Conservation (phyloP, 2,797 vertebrate genomes). For the Darevskia nairensis region DNA sequence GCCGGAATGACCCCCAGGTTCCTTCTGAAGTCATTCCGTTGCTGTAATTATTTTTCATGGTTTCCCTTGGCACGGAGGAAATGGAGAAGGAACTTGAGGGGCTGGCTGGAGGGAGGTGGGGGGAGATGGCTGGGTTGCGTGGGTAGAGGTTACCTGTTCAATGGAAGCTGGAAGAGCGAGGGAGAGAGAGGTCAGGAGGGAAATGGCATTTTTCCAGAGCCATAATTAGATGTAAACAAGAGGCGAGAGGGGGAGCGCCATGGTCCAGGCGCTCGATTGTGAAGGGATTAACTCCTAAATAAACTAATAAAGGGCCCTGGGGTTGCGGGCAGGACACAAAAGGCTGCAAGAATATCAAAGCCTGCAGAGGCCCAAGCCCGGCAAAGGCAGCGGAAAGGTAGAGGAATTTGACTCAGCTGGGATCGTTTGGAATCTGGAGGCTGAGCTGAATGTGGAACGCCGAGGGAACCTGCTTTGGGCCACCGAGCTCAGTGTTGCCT, state of each 20-base stretch:
- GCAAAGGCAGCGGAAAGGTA: not conserved
- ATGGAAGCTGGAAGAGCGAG: conserved; percentile 53
- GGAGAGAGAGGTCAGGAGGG: conserved; percentile 15
- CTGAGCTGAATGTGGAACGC: not conserved
- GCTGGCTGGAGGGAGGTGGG: not conserved
- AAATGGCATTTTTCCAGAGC: conserved; percentile 73
- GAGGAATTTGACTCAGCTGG: not conserved
- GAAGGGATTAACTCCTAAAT: conserved; percentile 82
- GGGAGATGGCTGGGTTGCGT: not conserved
- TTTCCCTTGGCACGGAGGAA: conserved; percentile 30
- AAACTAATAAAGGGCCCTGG: conserved; percentile 75
- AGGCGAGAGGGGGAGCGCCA: conserved; percentile 70
- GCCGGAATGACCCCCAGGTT: not conserved
- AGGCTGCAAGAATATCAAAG: conserved; percentile 36
- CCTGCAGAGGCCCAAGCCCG: not conserved
- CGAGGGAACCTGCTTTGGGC: not conserved
- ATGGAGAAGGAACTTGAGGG: conserved; percentile 16
- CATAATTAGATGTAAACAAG: conserved; percentile 84
- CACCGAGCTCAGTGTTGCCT: too few relatives aligned
- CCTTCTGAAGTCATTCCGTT: conserved; percentile 46
- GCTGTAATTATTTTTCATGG: conserved; percentile 63
- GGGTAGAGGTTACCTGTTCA: conserved; percentile 65
- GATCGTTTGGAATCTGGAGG: not conserved
- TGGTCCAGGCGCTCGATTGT: conserved; percentile 75
- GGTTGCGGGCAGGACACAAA: conserved; percentile 58